Evolutionary conservation across 2,797 vertebrate genomes (phyloP), one percentile per base, ranked within the genome.

Genomic region (Cyprinella venusta): DNA sequence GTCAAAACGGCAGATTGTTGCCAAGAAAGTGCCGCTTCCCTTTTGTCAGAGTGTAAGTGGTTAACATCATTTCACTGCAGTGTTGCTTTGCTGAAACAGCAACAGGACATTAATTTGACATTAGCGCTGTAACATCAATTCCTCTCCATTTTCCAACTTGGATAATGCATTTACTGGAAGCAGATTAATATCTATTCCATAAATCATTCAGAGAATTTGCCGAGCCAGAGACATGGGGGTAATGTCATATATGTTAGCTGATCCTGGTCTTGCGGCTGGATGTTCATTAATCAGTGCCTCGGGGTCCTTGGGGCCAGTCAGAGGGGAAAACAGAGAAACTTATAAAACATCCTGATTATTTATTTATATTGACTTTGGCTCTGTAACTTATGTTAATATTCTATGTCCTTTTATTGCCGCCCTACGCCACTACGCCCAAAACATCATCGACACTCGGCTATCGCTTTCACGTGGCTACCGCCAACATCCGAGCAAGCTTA

Each of bases 171-270:
- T 97, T 98, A 96, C 96, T 95, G 96, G 95, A 96, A 97, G 95
- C 94, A 97, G 96, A 98, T 98, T 97, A 96, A 96, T 98, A 97
- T 96, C 96, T 96, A 95, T 97, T 96, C 95, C 94, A 97, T 98
- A 96, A 97, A 98, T 98, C 96, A 97, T 96, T 96, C 95, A 97
- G 93, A 94, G 95, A 95, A 95, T 94, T 95, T 96, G 95, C 92
- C 90, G 94, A 95, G 92, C 92, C 91, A 90, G 93, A 96, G 93
- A 96, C 93, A 93, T 93, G 92, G 92, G 92, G 94, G 91, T 95
- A 95, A 95, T 95, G 91, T 93, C 94, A 94, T 93, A 93, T 95
- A 96, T 96, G 96, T 96, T 95, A 96, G 92, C 92, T 94, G 95
- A 96, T 97, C 95, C 91, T 92, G 93, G 90, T 92, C 90, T 93